phyloP scores from a whole-genome alignment of 2,888 invertebrate species.

The Emmelina monodactyla region DNA sequence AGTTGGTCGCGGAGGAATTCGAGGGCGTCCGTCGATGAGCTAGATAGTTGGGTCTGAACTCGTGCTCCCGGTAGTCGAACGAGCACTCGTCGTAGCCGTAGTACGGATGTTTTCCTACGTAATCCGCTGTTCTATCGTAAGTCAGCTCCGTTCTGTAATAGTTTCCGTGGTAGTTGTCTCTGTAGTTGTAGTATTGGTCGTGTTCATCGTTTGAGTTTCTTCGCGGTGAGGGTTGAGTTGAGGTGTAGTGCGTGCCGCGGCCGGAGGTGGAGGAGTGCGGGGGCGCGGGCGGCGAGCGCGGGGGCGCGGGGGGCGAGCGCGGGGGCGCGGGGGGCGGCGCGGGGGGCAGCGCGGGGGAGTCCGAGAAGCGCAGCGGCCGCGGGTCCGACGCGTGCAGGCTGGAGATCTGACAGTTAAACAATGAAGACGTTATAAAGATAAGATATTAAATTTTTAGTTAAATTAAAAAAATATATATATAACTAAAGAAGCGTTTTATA shows the following conservation, averaged over 20 bases:
- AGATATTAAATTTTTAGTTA: not conserved
- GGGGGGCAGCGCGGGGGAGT: slow-evolving; percentile 64
- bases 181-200: slow-evolving; percentile 65
- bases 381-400: slow-evolving; percentile 62
- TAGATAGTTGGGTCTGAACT: slow-evolving; percentile 42
- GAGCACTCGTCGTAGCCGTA: slow-evolving; percentile 49
- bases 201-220: slow-evolving; percentile 74
- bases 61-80: slow-evolving; percentile 45
- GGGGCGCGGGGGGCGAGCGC: slow-evolving; percentile 57
- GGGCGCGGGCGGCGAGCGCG: slow-evolving; percentile 51
- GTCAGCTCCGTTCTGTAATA: slow-evolving; percentile 43
- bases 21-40: slow-evolving; percentile 81
- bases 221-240: slow-evolving; percentile 69
- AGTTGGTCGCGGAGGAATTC: slow-evolving; percentile 70
- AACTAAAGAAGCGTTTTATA: no score
- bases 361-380: slow-evolving; percentile 76
- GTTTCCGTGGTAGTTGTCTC: slow-evolving; percentile 52
- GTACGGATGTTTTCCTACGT: slow-evolving; percentile 49
- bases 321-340: slow-evolving; percentile 59
- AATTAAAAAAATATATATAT: slow-evolving; percentile 1
- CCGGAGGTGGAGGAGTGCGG: slow-evolving; percentile 53
- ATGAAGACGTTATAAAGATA: not conserved
- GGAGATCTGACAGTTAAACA: slow-evolving; percentile 33
- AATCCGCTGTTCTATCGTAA: slow-evolving; percentile 46
- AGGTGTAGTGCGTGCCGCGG: slow-evolving; percentile 58